Evolutionary conservation across 1,140 invertebrate species (phyloP), one percentile per base, ranked within the genome.

Genomic region (Lepidurus apus): DNA sequence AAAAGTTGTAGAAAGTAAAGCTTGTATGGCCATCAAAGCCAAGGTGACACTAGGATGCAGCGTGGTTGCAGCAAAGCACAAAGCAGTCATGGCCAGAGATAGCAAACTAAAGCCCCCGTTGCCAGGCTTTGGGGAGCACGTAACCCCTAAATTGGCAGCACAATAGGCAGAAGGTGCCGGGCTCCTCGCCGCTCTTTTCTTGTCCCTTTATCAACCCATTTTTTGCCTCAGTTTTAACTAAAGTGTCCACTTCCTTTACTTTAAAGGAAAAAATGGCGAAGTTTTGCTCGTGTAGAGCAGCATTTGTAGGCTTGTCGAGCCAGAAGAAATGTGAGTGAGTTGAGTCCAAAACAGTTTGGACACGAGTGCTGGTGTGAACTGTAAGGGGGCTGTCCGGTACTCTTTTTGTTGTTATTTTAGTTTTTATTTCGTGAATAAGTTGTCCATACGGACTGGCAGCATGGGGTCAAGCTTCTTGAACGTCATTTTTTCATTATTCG

Each of bases 41-140:
- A 47, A 10, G 17, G 45, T 47, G 45, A 47, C 34, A 34, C 34
- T 34, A 34, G 34, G 34, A 17, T 47, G 17, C 45, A 47, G 45
- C 45, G 45, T 47, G 45, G 10, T 17, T 47, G 10, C 34, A 34
- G 34, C 34, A 34, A 34, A 4, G 34, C 34, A 34, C 34, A 65
- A 65, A 65, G 53, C 53, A 65, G 53, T 65, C 53, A 65, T 65
- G 53, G 53, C 17, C 53, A 65, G 53, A 65, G 53, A 65, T 65
- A 65, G 53, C 53, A 13, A 65, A 65, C 53, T 65, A n/a, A 65
- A 65, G 53, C 53, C 53, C 47, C 21, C 53, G 53, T 65, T 65
- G 53, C 13, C 53, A 13, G 53, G 13, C 53, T 47, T 47, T 7
- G 53, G n/a, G 53, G 9, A 21, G 53, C 53, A 13, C 13, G 53